Evolutionary conservation across 1,140 invertebrate species (phyloP), one percentile per base, ranked within the genome.

Genomic region (Asobara japonica): DNA sequence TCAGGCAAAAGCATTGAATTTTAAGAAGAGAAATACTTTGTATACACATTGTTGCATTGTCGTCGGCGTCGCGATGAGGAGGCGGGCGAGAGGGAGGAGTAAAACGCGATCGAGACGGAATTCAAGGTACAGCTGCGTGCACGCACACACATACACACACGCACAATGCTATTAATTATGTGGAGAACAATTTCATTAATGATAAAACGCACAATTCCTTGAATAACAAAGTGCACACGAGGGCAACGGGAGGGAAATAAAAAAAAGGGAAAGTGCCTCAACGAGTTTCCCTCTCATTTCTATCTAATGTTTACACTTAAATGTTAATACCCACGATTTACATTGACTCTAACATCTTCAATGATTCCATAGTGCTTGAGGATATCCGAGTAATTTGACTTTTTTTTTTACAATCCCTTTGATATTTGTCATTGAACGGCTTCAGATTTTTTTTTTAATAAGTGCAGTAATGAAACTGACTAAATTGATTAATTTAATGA

Each of bases 1-100:
- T 56, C 51, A 11, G 51, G 25, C 22, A 56, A 18, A 10, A 22
- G 13, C 22, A 56, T 25, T 11, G 22, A 56, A 56, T 56, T 25
- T 56, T 56, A 22, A 56, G 25, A 10, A 22, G 51, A 27, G 10
- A 56, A 56, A 56, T 56, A 56, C 18, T 56, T 56, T 25, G 51
- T 56, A 56, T 25, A 56, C 51, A 56, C 22, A n/a, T n/a, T n/a
- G n/a, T n/a, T n/a, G 51, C 25, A 56, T 56, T 56, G 51, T 56
- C 11, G 1, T 22, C n/a, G n/a, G n/a, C 5, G 31, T 36, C 13
- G 22, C 18, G 51, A 56, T 56, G 22, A 56, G 22, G 13, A 56
- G 22, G 22, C 10, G 51, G 13, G 18, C 22, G 25, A n/a, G n/a
- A n/a, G n/a, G 11, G 5, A 36, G 31, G 18, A 56, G 25, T 27